phyloP scores from a whole-genome alignment of 2,888 invertebrate genomes.

The Mythimna albipuncta region DNA sequence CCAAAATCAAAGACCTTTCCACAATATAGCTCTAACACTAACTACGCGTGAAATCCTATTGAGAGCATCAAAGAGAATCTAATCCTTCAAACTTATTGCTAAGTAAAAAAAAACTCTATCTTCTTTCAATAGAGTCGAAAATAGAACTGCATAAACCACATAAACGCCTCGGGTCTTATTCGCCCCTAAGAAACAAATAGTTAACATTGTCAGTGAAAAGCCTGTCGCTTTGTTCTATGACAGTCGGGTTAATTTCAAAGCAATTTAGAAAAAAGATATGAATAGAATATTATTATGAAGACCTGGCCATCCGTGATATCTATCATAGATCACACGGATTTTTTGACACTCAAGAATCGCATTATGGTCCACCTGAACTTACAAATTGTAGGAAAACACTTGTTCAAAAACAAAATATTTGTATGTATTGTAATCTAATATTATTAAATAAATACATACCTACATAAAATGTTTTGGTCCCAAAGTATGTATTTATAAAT shows the following conservation, averaged over 20 bases:
- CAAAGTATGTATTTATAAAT: too few species aligned
- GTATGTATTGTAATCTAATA: too few species aligned
- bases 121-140: constrained; percentile 54
- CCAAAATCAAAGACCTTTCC: constrained; percentile 87
- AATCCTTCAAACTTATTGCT: constrained; percentile 67
- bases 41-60: constrained; percentile 89
- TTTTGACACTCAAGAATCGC: not conserved
- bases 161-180: constrained; percentile 67
- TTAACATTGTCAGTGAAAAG: constrained; percentile 67
- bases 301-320: not conserved
- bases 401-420: too few species aligned
- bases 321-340: not conserved
- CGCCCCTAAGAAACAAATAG: constrained; percentile 72
- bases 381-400: too few species aligned
- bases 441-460: too few species aligned
- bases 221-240: constrained; percentile 53
- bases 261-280: constrained; percentile 11
- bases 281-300: not conserved
- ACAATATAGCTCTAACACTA: constrained; percentile 87
- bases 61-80: constrained; percentile 86
- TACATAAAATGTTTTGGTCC: too few species aligned
- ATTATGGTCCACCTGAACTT: not conserved
- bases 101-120: constrained; percentile 58
- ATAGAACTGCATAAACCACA: constrained; percentile 26
- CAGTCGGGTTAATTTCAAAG: constrained; percentile 39